Percentiles rank a stretch among this genome's conserved stretches.
Conservation (phyloP, 2,797 vertebrate genomes). For the Notamacropus eugenii region DNA sequence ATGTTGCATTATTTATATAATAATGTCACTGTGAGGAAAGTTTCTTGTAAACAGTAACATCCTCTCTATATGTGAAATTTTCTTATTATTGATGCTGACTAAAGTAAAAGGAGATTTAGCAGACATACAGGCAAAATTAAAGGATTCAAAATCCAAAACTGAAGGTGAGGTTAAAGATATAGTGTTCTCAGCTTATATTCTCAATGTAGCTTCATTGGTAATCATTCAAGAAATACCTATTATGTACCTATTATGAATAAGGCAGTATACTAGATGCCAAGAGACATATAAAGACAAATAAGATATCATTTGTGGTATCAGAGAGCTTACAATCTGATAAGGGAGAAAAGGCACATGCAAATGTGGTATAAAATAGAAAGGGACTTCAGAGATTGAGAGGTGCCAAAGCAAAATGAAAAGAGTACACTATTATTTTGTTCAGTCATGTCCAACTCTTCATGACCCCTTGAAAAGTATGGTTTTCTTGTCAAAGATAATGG, state of each 20-base stretch:
- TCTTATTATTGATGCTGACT: slow-evolving; percentile 17
- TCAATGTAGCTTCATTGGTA: neutral
- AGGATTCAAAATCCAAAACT: slow-evolving; percentile 14
- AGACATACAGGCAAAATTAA: neutral
- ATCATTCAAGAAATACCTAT: neutral
- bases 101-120: neutral
- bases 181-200: neutral
- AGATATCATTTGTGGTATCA: neutral
- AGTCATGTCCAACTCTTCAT: neutral
- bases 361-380: neutral
- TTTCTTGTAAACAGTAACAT: neutral
- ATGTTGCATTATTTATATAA: neutral
- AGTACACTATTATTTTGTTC: neutral
- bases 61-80: neutral
- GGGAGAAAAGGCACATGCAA: neutral
- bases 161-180: neutral
- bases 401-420: neutral
- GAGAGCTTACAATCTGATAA: neutral
- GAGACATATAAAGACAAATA: neutral
- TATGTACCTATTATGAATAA: neutral
- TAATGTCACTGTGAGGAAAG: neutral
- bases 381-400: neutral
- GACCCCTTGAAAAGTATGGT: too few relatives aligned
- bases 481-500: neutral
- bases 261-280: neutral